Conservation (phyloP, 2,888 invertebrate genomes). For the Sarcophaga rosellei region DNA sequence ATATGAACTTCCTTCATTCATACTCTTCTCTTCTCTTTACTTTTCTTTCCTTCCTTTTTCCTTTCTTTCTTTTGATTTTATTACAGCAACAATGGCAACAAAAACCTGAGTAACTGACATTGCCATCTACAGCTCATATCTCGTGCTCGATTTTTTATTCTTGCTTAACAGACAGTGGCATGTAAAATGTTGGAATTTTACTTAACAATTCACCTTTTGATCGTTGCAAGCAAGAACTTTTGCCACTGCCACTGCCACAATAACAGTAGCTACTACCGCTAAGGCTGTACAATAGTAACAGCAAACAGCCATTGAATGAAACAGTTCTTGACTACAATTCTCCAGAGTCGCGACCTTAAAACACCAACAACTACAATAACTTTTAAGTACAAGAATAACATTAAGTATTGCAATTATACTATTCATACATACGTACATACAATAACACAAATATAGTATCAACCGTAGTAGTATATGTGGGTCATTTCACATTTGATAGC, state of each 20-base stretch:
- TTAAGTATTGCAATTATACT: conserved; percentile 29
- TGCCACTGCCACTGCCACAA: background rate
- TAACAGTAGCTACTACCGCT: no score
- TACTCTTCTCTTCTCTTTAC: background rate
- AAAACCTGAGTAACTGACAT: background rate
- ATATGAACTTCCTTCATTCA: conserved; percentile 25
- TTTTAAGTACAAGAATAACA: conserved; percentile 2
- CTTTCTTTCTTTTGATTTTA: no score
- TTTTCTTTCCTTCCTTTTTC: no score
- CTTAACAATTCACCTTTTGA: conserved; percentile 63
- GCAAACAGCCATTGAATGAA: background rate
- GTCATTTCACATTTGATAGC: no score
- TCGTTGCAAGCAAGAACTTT: conserved; percentile 38
- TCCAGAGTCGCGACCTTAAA: conserved; percentile 61
- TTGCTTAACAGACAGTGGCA: conserved; percentile 53
- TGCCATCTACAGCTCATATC: background rate
- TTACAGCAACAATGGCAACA: background rate
- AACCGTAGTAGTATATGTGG: background rate
- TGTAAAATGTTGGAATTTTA: conserved; percentile 61
- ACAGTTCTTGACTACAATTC: conserved; percentile 45
- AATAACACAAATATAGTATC: conserved; percentile 15
- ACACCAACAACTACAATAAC: conserved; percentile 31
- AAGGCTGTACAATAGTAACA: no score
- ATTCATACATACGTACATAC: background rate
- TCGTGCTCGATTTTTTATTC: conserved; percentile 24